Evolutionary conservation across 1,140 invertebrate genomes (phyloP).

Genomic region (Hylaeus anthracinus): DNA sequence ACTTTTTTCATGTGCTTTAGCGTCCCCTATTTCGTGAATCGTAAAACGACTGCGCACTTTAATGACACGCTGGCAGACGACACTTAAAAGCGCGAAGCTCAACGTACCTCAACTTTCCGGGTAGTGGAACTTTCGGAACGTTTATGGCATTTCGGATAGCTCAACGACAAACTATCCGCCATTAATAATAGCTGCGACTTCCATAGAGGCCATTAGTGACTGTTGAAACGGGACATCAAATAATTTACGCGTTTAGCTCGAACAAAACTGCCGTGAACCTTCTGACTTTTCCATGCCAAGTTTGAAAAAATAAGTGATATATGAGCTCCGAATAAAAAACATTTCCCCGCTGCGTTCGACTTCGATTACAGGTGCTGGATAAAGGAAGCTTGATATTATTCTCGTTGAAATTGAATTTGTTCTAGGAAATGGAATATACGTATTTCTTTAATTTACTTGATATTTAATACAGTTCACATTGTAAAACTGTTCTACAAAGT

Average conservation of each 20-base stretch:
- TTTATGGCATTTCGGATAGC: constrained; percentile 35
- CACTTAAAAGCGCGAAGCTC: constrained; percentile 24
- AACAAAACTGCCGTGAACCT: neutral
- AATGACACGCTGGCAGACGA: constrained; percentile 21
- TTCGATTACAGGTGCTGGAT: no score
- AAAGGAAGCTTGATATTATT: no score
- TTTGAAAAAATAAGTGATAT: neutral
- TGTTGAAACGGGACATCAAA: constrained; percentile 37
- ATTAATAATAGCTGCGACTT: constrained; percentile 24
- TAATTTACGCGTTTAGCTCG: constrained; percentile 35
- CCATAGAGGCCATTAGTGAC: constrained; percentile 30
- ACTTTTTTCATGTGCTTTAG: neutral
- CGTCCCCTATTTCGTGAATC: neutral
- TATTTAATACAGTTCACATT: no score
- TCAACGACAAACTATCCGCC: constrained; percentile 36
- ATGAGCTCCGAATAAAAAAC: neutral
- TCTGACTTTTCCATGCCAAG: neutral
- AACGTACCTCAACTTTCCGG: constrained; percentile 6
- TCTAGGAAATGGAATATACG: no score
- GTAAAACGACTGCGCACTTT: neutral
- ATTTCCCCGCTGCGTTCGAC: no score
- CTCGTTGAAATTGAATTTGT: no score
- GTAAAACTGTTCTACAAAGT: no score
- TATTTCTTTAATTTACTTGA: no score
- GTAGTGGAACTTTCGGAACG: constrained; percentile 24